Base-by-base conservation (phyloP, 1,140 invertebrate species). In the Parapsyche elsis region DNA sequence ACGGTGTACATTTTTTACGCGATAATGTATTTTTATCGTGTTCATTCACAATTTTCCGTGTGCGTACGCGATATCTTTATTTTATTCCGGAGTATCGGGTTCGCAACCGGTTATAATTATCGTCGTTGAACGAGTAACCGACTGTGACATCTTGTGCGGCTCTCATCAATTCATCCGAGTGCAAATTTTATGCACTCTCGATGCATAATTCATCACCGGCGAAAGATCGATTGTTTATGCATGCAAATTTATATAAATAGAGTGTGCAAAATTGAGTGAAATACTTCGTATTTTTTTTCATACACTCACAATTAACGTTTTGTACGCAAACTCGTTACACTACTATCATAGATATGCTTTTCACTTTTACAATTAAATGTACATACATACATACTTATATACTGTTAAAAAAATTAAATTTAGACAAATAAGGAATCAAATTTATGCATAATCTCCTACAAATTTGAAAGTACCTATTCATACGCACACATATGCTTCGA, bases 61-160 rank as follows among this genome's bases (percentile, higher is more conserved):
- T 19, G 57, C 16, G n/a, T 61, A 61, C 57, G 57, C 14, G 21
- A 38, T 38, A 38, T 38, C 30, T 1, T 9, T 21, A 9, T 19
- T 61, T 19, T 61, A 21, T 21, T 21, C n/a, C 57, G 16, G 9
- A 19, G 57, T 61, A 61, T 61, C 57, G 16, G 57, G 57, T 61
- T 61, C 7, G 9, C 16, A 61, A 61, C 57, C 57, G 57, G 57
- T 61, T 21, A 21, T 61, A 61, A 61, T 61, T 61, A 61, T 61
- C 21, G 21, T 61, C 57, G 21, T 19, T 61, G 57, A 16, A 21
- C 57, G 16, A 61, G 21, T 61, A 61, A 61, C 57, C 57, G 57
- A n/a, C 57, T 61, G 57, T 61, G 57, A 61, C 57, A 61, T 61
- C 57, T 61, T 61, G 57, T 61, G 57, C 57, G 57, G 57, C 57